Evolutionary conservation across 2,113 vertebrate genomes (phyloP), one percentile per base, ranked within the genome.

Genomic region (Corythoichthys haematopterus): DNA sequence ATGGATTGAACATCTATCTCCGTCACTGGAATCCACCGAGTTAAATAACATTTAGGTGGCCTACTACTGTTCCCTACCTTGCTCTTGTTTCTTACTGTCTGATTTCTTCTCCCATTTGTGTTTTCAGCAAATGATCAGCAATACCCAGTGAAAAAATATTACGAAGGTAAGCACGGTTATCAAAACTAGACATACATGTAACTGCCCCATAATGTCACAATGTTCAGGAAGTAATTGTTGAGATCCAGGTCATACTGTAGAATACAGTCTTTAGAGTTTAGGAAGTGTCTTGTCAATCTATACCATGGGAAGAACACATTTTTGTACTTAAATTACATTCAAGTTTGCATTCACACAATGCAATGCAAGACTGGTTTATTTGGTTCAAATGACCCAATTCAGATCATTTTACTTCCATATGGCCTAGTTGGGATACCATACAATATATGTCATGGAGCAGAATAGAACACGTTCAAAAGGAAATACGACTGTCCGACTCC

Each of bases 161-260:
- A 84, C 64, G 69, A 84, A 84, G 89, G 91, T 91, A 83, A 83
- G 88, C 53, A 56, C 61, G 58, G 38, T 48, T 38, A 53, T 36
- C 40, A 38, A 46, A 37, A 45, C 55, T 47, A 37, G 63, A 56
- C 60, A 45, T 28, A 15, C 48, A n/a, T 61, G 47, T 28, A 65
- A 66, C 66, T 62, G n/a, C n/a, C 16, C 57, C 35, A 35, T 12
- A 72, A 53, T 72, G 52, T 67, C 15, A 43, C 6, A 43, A 11
- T 2, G 12, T 65, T 59, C 37, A 43, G 57, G 9, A 50, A 53
- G 63, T 55, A 50, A n/a, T 45, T 59, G 52, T 45, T 10, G 4
- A 43, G 53, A 69, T 76, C 33, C 64, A 63, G 66, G 58, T 66
- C 65, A 68, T 5, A 0, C 4, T 1, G 46, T 66, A 66, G 50